Conservation (phyloP, 1,140 invertebrate species). For the Nymphalis io region DNA sequence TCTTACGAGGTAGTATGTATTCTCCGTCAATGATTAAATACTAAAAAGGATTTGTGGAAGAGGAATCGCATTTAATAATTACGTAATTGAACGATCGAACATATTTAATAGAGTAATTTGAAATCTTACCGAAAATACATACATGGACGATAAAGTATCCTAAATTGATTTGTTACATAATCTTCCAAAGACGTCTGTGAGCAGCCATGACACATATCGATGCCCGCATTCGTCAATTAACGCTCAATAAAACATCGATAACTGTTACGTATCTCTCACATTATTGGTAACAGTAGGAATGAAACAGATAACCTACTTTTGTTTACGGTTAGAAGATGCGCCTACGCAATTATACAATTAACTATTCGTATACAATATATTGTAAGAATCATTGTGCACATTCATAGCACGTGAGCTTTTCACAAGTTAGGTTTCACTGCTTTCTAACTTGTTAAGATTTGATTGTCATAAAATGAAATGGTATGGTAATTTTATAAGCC, state of each 20-base stretch:
- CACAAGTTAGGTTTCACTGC: not conserved
- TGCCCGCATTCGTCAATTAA: slow-evolving; percentile 65
- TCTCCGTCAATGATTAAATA: too few relatives aligned
- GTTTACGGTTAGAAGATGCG: not conserved
- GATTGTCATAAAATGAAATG: not conserved
- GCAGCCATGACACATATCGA: slow-evolving; percentile 52
- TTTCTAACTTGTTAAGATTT: not conserved
- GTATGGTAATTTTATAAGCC: slow-evolving; percentile 1
- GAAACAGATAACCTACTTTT: slow-evolving; percentile 28
- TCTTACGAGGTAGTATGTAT: too few relatives aligned
- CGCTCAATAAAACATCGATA: slow-evolving; percentile 57
- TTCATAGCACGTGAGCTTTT: too few relatives aligned
- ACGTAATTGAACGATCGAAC: not conserved
- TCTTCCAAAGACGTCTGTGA: slow-evolving; percentile 23
- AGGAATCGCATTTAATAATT: too few relatives aligned
- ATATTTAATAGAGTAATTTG: not conserved
- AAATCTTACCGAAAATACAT: not conserved
- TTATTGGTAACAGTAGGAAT: slow-evolving; percentile 18
- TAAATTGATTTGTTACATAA: slow-evolving; percentile 23
- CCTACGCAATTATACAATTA: not conserved
- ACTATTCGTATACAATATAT: too few relatives aligned
- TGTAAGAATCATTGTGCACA: too few relatives aligned
- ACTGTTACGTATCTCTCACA: slow-evolving; percentile 33
- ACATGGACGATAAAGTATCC: not conserved
- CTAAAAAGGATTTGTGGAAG: too few relatives aligned